A percentile compares a stretch with the other conserved stretches of the same genome.
These are phyloP conservation scores for Icerya purchasi DNA, from an alignment of 2,888 invertebrate species.

Conservation along the genomic window DNA sequence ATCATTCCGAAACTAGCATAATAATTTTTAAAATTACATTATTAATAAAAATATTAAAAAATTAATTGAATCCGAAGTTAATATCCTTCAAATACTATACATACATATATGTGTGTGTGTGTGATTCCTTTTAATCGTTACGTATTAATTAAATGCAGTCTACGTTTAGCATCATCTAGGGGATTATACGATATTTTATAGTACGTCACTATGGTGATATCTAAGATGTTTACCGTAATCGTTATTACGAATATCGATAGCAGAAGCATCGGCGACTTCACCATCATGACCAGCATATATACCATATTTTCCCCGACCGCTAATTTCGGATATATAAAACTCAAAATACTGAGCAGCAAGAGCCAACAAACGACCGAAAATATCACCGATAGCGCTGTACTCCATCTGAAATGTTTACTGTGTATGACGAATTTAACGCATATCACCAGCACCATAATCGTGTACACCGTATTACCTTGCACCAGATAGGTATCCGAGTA, in stretches of 20 bases:
- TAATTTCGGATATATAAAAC: conserved; percentile 4
- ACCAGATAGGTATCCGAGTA: neutral
- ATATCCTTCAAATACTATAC: too few relatives aligned
- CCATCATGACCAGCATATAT: neutral
- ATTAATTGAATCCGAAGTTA: too few relatives aligned
- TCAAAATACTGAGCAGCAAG: neutral
- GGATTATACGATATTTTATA: neutral
- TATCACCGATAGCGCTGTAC: conserved; percentile 1
- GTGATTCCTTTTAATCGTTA: too few relatives aligned
- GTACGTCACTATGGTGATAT: neutral
- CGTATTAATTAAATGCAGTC: too few relatives aligned
- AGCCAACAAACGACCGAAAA: conserved; percentile 1
- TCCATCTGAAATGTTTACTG: conserved; percentile 2
- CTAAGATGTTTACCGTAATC: neutral
- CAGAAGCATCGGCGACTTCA: neutral
- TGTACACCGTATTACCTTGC: conserved; percentile 5
- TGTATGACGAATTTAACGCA: conserved; percentile 6
- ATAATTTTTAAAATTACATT: too few relatives aligned
- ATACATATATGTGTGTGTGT: too few relatives aligned
- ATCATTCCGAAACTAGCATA: too few relatives aligned
- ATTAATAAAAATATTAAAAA: too few relatives aligned
- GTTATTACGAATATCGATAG: neutral
- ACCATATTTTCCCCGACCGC: conserved; percentile 7
- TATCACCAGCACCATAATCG: neutral
- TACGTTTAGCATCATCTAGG: neutral